These are phyloP conservation scores for Metellina segmentata DNA, from an alignment of 2,888 invertebrate genomes.

Conservation along the genomic window DNA sequence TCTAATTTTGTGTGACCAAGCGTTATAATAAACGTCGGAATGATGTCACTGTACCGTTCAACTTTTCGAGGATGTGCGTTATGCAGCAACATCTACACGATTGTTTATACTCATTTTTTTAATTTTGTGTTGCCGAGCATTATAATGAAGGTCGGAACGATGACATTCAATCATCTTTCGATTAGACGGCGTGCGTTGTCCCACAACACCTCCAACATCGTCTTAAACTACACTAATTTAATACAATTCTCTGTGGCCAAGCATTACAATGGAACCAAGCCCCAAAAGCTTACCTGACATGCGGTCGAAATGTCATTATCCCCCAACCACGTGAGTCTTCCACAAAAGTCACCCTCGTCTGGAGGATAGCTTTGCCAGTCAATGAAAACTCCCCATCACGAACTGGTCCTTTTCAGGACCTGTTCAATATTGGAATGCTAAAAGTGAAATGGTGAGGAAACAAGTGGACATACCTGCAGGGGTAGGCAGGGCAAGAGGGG, in stretches of 20 bases:
- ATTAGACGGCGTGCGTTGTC: no score
- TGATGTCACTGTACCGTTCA: no score
- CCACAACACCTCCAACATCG: no score
- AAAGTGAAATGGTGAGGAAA: slow-evolving; percentile 10
- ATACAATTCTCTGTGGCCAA: neutral
- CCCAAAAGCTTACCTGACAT: neutral
- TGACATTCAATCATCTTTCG: no score
- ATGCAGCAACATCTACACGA: no score
- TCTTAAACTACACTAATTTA: neutral
- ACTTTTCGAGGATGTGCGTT: no score
- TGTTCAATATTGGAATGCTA: slow-evolving; percentile 58
- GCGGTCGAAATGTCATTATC: neutral
- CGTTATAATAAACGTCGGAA: no score
- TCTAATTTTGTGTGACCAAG: neutral
- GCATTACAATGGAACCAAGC: neutral
- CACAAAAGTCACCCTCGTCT: neutral
- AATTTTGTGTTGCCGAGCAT: no score
- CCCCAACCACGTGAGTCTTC: slow-evolving; percentile 18
- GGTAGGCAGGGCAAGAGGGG: slow-evolving; percentile 11
- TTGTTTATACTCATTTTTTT: no score
- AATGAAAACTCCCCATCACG: slow-evolving; percentile 2
- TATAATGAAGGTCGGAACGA: no score
- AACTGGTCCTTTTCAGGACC: slow-evolving; percentile 7
- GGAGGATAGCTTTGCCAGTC: neutral
- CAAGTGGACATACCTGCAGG: slow-evolving; percentile 49